phyloP scores from a whole-genome alignment of 2,888 invertebrate species.

The Pyrrhosoma nymphula region DNA sequence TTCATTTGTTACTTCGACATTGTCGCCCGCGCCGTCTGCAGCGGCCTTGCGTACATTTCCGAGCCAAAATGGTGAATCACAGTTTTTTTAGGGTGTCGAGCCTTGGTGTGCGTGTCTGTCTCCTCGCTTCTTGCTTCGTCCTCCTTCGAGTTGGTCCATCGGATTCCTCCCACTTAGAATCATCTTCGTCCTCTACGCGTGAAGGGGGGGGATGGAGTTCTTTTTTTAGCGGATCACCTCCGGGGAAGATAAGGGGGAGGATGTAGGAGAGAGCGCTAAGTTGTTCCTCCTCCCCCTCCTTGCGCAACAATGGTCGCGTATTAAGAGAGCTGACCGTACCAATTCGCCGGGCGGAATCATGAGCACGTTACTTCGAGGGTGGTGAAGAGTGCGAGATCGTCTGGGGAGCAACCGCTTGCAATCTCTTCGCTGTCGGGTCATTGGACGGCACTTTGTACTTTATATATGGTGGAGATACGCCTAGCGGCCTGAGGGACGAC shows the following conservation, averaged over 20 bases:
- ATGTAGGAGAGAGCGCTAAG: not conserved
- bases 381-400: not conserved
- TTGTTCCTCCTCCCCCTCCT: not conserved
- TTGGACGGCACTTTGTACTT: too few species aligned
- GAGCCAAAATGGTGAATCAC: slow-evolving; percentile 35
- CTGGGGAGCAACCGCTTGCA: too few species aligned
- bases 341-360: not conserved
- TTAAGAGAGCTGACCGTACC: not conserved
- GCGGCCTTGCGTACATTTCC: not conserved
- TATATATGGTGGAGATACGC: too few species aligned
- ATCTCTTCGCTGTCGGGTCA: too few species aligned
- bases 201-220: not conserved
- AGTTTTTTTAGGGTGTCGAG: not conserved
- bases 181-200: not conserved
- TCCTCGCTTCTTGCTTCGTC: not conserved
- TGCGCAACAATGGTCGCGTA: not conserved
- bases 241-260: not conserved
- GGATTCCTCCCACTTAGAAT: not conserved
- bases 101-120: not conserved
- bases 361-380: not conserved
- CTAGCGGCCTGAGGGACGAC: too few species aligned
- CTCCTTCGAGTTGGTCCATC: slow-evolving; percentile 3
- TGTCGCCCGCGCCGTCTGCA: slow-evolving; percentile 9
- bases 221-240: slow-evolving; percentile 11
- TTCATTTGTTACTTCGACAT: not conserved